phyloP scores from a whole-genome alignment of 2,888 invertebrate genomes.

The Cantharis lateralis region DNA sequence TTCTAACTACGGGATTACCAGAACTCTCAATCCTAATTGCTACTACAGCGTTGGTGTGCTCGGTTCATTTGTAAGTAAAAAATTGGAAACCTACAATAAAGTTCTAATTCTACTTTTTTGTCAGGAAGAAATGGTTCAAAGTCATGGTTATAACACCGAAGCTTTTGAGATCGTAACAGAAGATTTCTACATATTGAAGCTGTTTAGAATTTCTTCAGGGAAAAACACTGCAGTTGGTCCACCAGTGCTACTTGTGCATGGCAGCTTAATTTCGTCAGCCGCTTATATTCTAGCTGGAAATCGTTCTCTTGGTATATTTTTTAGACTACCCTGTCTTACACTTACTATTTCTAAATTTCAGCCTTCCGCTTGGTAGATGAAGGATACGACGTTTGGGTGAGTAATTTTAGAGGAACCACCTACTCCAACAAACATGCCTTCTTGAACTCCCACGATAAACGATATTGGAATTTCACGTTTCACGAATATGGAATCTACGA shows the following conservation, averaged over 20 bases:
- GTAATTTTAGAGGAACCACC: conserved; percentile 50
- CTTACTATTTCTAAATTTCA: conserved; percentile 23
- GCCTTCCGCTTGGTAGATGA: conserved; percentile 55
- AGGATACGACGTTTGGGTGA: conserved; percentile 60
- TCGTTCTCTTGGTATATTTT: conserved; percentile 49
- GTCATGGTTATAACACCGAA: background rate
- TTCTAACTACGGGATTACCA: background rate
- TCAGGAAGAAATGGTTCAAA: background rate
- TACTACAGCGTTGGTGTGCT: background rate
- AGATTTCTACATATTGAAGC: background rate
- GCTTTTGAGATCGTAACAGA: background rate
- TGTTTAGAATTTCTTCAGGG: conserved; percentile 35
- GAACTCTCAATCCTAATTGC: background rate
- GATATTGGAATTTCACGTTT: conserved; percentile 47
- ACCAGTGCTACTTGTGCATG: conserved; percentile 51
- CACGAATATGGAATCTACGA: conserved; percentile 36
- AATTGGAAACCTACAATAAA: background rate
- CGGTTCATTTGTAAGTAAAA: background rate
- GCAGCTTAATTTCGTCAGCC: conserved; percentile 46
- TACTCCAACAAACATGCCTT: conserved; percentile 50
- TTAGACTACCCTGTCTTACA: background rate
- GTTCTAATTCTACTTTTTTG: background rate
- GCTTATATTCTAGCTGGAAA: conserved; percentile 47
- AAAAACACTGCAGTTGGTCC: conserved; percentile 35
- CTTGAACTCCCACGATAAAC: conserved; percentile 46